Evolutionary conservation across 2,888 invertebrate genomes (phyloP).

Genomic region (Schrankia costaestrigalis): DNA sequence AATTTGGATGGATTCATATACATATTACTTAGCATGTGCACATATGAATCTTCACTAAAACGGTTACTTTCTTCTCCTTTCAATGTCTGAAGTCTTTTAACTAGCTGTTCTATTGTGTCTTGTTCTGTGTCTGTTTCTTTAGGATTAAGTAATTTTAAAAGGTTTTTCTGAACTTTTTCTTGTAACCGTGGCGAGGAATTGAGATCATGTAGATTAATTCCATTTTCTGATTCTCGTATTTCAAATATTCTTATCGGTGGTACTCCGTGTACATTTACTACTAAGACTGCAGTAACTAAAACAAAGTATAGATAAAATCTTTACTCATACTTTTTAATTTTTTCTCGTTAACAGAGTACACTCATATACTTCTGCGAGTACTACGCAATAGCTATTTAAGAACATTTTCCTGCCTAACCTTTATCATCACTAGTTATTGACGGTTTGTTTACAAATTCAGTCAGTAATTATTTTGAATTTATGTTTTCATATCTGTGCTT

Average conservation of each 20-base stretch:
- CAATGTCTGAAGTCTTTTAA: slow-evolving; percentile 2
- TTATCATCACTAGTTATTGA: too few species aligned
- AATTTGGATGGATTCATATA: background rate
- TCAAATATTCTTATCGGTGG: slow-evolving; percentile 28
- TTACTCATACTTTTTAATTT: too few species aligned
- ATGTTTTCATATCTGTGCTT: too few species aligned
- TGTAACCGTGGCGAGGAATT: background rate
- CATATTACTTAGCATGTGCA: slow-evolving; percentile 1
- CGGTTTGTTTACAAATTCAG: too few species aligned
- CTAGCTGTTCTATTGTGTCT: background rate
- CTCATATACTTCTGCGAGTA: too few species aligned
- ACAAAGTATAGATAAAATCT: slow-evolving; percentile 5
- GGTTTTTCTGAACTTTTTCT: background rate
- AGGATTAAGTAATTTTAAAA: slow-evolving; percentile 1
- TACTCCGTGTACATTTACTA: slow-evolving; percentile 4
- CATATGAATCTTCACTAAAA: slow-evolving; percentile 4
- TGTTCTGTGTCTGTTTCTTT: background rate
- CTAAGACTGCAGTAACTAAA: slow-evolving; percentile 14
- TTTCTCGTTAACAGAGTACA: too few species aligned
- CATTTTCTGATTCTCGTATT: slow-evolving; percentile 13
- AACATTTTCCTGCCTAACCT: too few species aligned
- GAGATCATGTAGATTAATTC: slow-evolving; percentile 16
- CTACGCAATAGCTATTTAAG: too few species aligned
- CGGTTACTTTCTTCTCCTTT: slow-evolving; percentile 6
- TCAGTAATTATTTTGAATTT: too few species aligned